Evolutionary conservation across 2,888 invertebrate genomes (phyloP).

Genomic region (Chrysomela aeneicollis): DNA sequence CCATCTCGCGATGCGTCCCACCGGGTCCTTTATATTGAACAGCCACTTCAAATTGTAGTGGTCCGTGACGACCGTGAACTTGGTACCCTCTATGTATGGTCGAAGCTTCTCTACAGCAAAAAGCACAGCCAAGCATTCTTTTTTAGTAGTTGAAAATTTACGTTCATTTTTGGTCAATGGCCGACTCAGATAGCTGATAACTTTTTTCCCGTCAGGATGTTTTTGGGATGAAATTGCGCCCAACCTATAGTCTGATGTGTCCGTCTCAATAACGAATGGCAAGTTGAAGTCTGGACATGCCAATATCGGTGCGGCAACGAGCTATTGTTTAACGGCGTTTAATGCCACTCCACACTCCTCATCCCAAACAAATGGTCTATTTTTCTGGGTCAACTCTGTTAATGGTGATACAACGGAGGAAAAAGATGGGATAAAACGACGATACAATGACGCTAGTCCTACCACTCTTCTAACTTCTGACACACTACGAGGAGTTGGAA

Average conservation of each 20-base stretch:
- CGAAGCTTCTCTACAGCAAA: constrained; percentile 38
- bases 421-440: constrained; percentile 35
- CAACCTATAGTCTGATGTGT: constrained; percentile 29
- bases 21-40: no score
- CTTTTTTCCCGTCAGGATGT: constrained; percentile 30
- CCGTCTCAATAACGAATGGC: constrained; percentile 40
- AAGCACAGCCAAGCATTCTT: constrained; percentile 37
- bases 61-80: constrained; percentile 35
- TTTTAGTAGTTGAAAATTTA: constrained; percentile 33
- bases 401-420: constrained; percentile 29
- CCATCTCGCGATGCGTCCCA: constrained; percentile 42
- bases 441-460: constrained; percentile 40
- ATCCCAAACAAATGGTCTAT: constrained; percentile 32
- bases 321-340: constrained; percentile 23
- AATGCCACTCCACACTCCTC: constrained; percentile 27
- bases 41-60: constrained; percentile 28
- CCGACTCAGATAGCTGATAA: constrained; percentile 35
- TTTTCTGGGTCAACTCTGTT: constrained; percentile 31
- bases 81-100: constrained; percentile 32
- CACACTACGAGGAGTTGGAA: not conserved
- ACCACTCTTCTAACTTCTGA: constrained; percentile 17
- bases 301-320: constrained; percentile 34
- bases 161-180: constrained; percentile 31
- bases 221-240: constrained; percentile 23
- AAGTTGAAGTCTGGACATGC: constrained; percentile 33